Base-by-base conservation (phyloP, 2,888 invertebrate species). In the Shargacucullia verbasci region DNA sequence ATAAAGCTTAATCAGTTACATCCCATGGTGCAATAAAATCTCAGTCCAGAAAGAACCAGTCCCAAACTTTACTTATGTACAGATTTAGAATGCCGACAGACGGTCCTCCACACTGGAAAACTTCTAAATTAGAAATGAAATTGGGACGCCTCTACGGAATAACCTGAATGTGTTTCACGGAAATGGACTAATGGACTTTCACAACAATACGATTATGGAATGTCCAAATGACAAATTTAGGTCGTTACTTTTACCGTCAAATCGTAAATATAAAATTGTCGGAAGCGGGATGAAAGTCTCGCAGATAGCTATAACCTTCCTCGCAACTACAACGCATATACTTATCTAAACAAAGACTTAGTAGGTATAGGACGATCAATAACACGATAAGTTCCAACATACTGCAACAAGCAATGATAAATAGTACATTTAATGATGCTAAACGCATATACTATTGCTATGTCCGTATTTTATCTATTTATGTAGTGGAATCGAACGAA, bases 251-350 rank as follows among this genome's bases (percentile, higher is more conserved):
- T 44, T 9, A 52, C 39, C 41, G 45, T 38, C 11, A 35, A 11
- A 37, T 69, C 34, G 43, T 62, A 44, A 47, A 31, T 14, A n/a
- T 33, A 13, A 14, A 47, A 62, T 39, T 33, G 34, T 34, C 13
- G 8, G 29, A 29, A 47, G 35, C 6, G 8, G 12, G 13, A 49
- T 59, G 43, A 59, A 67, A 33, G 0, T 44, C 44, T 43, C 44
- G n/a, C n/a, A n/a, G n/a, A 40, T 67, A 44, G 68, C 62, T 69
- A 61, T 68, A 33, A 59, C 61, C 61, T 44, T n/a, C 8, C 44
- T 49, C 69, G 69, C n/a, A 62, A 27, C 8, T 8, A 27, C 27
- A 48, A 34, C 31, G 37, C 7, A 27, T 13, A 33, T 4, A 2
- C 37, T 20, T 8, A 46, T n/a, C 14, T n/a, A 11, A 31, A 9